phyloP scores from a whole-genome alignment of 2,113 vertebrate species.

The Entelurus aequoreus region DNA sequence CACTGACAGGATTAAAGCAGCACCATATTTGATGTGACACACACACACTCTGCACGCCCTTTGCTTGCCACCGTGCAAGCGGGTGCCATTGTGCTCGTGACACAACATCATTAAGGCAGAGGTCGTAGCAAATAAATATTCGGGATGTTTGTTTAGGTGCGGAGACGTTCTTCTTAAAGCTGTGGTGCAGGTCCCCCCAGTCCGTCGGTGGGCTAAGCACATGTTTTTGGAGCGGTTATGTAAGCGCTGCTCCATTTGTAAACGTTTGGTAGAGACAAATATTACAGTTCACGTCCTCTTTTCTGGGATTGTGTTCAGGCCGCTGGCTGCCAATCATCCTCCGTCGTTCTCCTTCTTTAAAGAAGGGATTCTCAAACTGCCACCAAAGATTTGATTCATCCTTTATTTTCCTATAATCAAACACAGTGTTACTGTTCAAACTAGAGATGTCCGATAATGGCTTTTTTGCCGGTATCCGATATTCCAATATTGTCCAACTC shows the following conservation, averaged over 20 bases:
- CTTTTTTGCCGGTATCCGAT: too few species aligned
- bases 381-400: too few species aligned
- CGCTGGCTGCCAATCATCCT: constrained; percentile 40
- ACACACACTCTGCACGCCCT: not conserved
- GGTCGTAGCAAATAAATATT: constrained; percentile 28
- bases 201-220: constrained; percentile 37
- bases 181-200: constrained; percentile 30
- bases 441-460: too few species aligned
- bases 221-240: constrained; percentile 36
- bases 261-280: constrained; percentile 22
- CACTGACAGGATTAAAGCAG: constrained; percentile 7
- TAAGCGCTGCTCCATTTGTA: constrained; percentile 38
- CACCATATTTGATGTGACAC: not conserved
- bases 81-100: constrained; percentile 6
- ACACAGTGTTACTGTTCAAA: too few species aligned
- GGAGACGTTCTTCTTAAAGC: constrained; percentile 30
- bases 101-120: constrained; percentile 28
- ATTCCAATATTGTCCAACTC: too few species aligned
- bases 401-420: too few species aligned
- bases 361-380: not conserved
- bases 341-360: constrained; percentile 20
- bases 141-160: constrained; percentile 11
- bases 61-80: constrained; percentile 2
- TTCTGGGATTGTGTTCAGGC: constrained; percentile 15
- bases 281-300: constrained; percentile 13